Evolutionary conservation across 2,797 vertebrate genomes (phyloP).

Genomic region (Momotus momota): DNA sequence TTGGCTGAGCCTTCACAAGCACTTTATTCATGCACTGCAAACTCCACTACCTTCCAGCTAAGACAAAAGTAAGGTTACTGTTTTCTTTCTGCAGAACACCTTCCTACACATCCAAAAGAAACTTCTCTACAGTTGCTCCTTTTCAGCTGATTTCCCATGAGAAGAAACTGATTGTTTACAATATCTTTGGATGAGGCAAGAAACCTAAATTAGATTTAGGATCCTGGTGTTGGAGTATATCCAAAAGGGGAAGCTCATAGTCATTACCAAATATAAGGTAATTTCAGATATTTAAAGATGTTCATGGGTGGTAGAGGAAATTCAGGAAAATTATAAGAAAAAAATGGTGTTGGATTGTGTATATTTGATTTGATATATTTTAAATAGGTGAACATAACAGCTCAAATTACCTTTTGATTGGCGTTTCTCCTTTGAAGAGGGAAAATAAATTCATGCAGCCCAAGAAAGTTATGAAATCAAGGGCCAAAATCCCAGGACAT

Average conservation of each 20-base stretch:
- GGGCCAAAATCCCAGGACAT: background rate
- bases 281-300: background rate
- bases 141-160: background rate
- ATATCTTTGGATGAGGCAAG: background rate
- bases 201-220: background rate
- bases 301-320: background rate
- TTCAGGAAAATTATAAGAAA: background rate
- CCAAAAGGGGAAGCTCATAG: background rate
- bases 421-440: background rate
- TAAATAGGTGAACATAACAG: background rate
- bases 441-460: background rate
- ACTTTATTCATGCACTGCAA: background rate
- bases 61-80: background rate
- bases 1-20: conserved; percentile 31
- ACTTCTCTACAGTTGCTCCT: background rate
- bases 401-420: background rate
- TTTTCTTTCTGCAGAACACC: background rate
- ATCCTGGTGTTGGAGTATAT: background rate
- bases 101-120: background rate
- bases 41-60: conserved; percentile 1
- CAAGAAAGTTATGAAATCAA: background rate
- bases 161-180: background rate
- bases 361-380: background rate
- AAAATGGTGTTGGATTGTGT: background rate
- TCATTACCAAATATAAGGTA: background rate